Conservation (phyloP, 2,888 invertebrate genomes). For the Strigamia crassipes region DNA sequence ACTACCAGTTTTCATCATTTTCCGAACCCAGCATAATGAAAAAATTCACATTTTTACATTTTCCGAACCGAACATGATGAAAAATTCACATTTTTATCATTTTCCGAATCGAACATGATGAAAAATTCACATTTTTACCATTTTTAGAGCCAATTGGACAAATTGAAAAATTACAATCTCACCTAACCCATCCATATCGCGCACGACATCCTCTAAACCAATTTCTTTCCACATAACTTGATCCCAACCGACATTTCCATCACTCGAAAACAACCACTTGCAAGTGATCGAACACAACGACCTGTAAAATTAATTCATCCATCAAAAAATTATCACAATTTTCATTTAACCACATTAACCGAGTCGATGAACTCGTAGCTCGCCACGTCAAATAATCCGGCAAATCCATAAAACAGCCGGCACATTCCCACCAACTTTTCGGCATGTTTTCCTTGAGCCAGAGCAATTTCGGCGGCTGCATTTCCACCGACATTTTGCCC, state of each 20-base stretch:
- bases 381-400: constrained; percentile 94
- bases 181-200: constrained; percentile 61
- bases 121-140: not conserved
- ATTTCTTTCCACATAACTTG: constrained; percentile 71
- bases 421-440: constrained; percentile 68
- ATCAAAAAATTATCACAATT: not conserved
- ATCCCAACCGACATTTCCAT: constrained; percentile 69
- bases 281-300: constrained; percentile 91
- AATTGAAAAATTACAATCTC: constrained; percentile 44
- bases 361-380: constrained; percentile 74
- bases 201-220: constrained; percentile 73
- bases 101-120: too few species aligned
- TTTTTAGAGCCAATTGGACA: not conserved
- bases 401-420: constrained; percentile 82
- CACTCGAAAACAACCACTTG: constrained; percentile 82
- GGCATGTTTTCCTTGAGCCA: constrained; percentile 76
- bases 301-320: constrained; percentile 60
- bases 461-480: constrained; percentile 91
- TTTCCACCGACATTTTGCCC: constrained; percentile 91
- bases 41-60: too few species aligned
- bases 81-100: too few species aligned
- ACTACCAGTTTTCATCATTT: too few species aligned
- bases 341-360: constrained; percentile 60
- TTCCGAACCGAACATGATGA: too few species aligned
- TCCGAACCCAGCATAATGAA: too few species aligned